Evolutionary conservation across 2,797 vertebrate genomes (phyloP).

Genomic region (Rhinogobio ventralis): DNA sequence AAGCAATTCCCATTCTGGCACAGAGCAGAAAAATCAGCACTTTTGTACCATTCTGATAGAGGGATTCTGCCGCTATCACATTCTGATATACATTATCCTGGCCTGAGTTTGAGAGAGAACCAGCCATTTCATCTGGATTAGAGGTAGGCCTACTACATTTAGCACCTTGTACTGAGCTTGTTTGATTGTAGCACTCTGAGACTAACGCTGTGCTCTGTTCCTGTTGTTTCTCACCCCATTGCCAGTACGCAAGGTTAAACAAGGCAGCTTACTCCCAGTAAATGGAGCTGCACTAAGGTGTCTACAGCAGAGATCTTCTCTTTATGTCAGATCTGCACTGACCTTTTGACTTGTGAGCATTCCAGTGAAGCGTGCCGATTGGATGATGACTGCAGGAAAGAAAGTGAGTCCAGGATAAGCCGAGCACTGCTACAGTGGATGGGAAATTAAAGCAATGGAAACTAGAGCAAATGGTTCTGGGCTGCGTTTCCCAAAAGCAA

Average conservation of each 20-base stretch:
- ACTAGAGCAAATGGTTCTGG: slow-evolving; percentile 49
- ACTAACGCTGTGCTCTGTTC: not conserved
- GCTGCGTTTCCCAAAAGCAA: not conserved
- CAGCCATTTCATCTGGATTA: slow-evolving; percentile 22
- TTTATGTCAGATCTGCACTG: slow-evolving; percentile 27
- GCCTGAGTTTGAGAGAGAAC: slow-evolving; percentile 13
- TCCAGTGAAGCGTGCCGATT: slow-evolving; percentile 22
- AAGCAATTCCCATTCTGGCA: slow-evolving; percentile 13
- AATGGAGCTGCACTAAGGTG: slow-evolving; percentile 37
- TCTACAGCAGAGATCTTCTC: slow-evolving; percentile 17
- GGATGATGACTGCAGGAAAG: slow-evolving; percentile 10
- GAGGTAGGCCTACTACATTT: slow-evolving; percentile 1
- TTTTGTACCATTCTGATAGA: slow-evolving; percentile 15
- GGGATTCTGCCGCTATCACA: slow-evolving; percentile 15
- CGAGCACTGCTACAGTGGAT: not conserved
- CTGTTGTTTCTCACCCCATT: not conserved
- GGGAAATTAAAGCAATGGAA: slow-evolving; percentile 44
- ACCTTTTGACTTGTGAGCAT: slow-evolving; percentile 31
- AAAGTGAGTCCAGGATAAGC: slow-evolving; percentile 14
- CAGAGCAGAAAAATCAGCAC: slow-evolving; percentile 36
- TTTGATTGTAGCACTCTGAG: slow-evolving; percentile 6
- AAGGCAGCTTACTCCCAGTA: slow-evolving; percentile 24
- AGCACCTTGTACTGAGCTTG: slow-evolving; percentile 10
- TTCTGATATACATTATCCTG: slow-evolving; percentile 12
- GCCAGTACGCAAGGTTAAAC: slow-evolving; percentile 32